Conservation (phyloP, 2,888 invertebrate genomes). For the Netelia virgata region DNA sequence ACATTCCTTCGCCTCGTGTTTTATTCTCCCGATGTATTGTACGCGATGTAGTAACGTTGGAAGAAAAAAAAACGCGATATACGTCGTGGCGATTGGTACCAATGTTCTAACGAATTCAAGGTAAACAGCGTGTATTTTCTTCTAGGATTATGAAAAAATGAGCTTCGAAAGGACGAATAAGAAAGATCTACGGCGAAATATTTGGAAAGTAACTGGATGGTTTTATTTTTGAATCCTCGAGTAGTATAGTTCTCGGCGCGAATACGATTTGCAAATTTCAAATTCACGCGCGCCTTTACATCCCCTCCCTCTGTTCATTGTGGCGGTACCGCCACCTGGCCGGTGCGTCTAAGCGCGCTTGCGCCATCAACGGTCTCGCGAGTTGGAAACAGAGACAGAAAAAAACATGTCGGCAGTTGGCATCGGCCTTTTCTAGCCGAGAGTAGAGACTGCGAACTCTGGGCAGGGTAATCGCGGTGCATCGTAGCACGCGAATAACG, state of each 20-base stretch:
- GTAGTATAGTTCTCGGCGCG: background rate
- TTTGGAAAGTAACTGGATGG: background rate
- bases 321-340: no score
- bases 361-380: slow-evolving; percentile 18
- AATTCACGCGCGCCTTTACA: slow-evolving; percentile 9
- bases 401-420: slow-evolving; percentile 75
- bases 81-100: no score
- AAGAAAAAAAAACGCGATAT: no score
- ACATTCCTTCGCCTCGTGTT: slow-evolving; percentile 18
- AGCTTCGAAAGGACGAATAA: background rate
- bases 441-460: slow-evolving; percentile 69
- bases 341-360: background rate
- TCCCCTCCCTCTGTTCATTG: background rate
- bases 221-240: background rate
- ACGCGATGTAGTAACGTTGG: no score
- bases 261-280: slow-evolving; percentile 23
- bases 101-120: background rate
- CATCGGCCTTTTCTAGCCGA: slow-evolving; percentile 74
- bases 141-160: background rate
- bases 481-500: slow-evolving; percentile 81
- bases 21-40: background rate
- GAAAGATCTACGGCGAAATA: background rate
- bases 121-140: background rate
- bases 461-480: slow-evolving; percentile 77
- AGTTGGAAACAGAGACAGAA: slow-evolving; percentile 44